Evolutionary conservation across 1,140 invertebrate genomes (phyloP), one percentile per base, ranked within the genome.

Genomic region (Drosophila sucinea): DNA sequence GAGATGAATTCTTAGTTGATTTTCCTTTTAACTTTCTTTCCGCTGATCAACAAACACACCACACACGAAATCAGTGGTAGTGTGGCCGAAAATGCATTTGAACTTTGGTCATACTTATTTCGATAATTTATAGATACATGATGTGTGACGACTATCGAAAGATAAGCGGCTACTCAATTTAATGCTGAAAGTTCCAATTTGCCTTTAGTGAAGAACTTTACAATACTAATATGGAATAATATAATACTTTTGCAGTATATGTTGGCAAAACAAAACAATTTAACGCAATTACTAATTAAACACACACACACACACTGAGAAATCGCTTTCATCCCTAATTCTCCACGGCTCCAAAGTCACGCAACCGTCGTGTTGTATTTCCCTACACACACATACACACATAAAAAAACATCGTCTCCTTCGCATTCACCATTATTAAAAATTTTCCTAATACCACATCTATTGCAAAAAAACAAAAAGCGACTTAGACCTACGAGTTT

Each of bases 11-110:
- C 83, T 77, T 62, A 67, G 73, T 77, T 79, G 68, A 74, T 68
- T 73, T 58, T 58, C 17, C 32, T 58, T 58, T 65, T 80, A 72
- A 51, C 44, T 51, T 87, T 87, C 87, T 87, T 86, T 87, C 70
- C 79, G 76, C 83, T 72, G 63, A 64, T 55, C 79, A 86, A 86
- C 79, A 82, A 86, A 86, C 83, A 82, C 84, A 87, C 80, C 74
- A 77, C 75, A 78, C 75, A 78, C 74, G 74, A 70, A 77, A 35
- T 32, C 33, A 33, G 56, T 58, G 56, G 33, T 17, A 58, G 56
- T 58, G 56, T 58, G 56, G 38, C 56, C 56, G 17, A 6, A 38
- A 58, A 58, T 6, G 17, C 1, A 10, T 38, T 7, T 23, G 17
- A 58, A 58, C 32, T 33, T 25, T 23, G 56, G 56, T 38, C 56